Base-by-base conservation (phyloP, 2,113 vertebrate genomes). In the Colinus virginianus region DNA sequence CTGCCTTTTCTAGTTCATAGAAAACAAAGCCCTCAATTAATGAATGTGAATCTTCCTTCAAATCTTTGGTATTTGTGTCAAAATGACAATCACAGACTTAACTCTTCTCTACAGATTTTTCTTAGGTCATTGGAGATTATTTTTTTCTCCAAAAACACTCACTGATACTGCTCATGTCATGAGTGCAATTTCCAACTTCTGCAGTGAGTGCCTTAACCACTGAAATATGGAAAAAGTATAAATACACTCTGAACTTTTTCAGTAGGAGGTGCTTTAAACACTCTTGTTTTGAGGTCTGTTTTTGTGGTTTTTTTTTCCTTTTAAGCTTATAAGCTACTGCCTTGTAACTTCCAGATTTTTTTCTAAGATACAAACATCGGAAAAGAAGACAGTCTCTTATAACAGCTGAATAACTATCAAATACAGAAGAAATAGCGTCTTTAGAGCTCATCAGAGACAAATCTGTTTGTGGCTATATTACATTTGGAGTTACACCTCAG, bases 41-140 rank as follows among this genome's bases (percentile, higher is more conserved):
- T 55, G 23, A 90, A 87, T 16, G 20, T 20, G 84, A 75, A 38
- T n/a, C 46, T 25, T 74, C 80, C 51, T 70, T 91, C 68, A 78
- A 42, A 93, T 83, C 87, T 85, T 74, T 64, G 61, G 58, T 51
- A 75, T 53, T 87, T 85, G 34, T 1, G 40, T 70, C 82, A 94
- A 91, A 96, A 91, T 94, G 85, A 85, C 68, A 84, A 34, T 63
- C 28, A 38, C 13, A 53, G 64, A 13, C 64, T 88, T 93, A 95
- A 90, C 71, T 78, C 46, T 70, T 87, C 76, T 72, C 85, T 70
- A 34, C 38, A 91, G 90, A 80, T 42, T 17, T 79, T 83, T 83
- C 82, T 85, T 61, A 90, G 72, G 88, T 86, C 83, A 91, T 8
- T 80, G 76, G 42, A 96, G 38, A 51, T 83, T 83, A 93, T 79